These are phyloP conservation scores for Sinelater perroti DNA, from an alignment of 2,888 invertebrate species.

Conservation along the genomic window DNA sequence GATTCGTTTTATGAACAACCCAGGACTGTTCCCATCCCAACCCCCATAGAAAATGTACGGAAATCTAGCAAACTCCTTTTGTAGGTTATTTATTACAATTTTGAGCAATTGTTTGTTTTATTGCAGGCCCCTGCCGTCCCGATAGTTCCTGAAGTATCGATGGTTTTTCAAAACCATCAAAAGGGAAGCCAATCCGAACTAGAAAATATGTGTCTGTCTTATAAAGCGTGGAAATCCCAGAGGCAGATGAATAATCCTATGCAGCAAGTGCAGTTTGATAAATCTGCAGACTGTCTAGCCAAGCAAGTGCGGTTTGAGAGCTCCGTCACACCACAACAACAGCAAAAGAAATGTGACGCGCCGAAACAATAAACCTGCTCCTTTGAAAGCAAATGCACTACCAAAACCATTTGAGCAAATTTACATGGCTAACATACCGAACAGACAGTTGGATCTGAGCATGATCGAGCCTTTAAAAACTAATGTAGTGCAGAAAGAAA, in stretches of 20 bases:
- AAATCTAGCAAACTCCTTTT: not conserved
- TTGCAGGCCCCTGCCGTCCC: conserved; percentile 41
- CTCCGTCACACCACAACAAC: conserved; percentile 31
- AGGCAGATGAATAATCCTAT: conserved; percentile 41
- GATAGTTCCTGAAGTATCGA: conserved; percentile 57
- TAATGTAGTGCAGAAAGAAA: not conserved
- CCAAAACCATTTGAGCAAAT: conserved; percentile 54
- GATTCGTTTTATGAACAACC: conserved; percentile 58
- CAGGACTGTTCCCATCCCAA: conserved; percentile 51
- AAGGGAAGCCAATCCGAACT: conserved; percentile 3
- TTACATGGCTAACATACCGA: conserved; percentile 59
- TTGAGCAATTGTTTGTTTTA: not conserved
- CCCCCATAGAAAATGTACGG: conserved; percentile 47
- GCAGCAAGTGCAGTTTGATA: conserved; percentile 1
- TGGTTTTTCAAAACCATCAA: conserved; percentile 45
- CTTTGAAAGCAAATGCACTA: conserved; percentile 10
- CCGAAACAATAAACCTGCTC: not conserved
- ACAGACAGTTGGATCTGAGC: conserved; percentile 57
- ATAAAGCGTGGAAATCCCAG: conserved; percentile 49
- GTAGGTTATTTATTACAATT: conserved; percentile 5
- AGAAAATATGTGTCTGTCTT: conserved; percentile 27
- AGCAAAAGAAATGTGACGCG: not conserved
- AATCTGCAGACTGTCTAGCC: conserved; percentile 40
- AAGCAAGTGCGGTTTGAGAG: conserved; percentile 58
- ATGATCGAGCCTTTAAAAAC: conserved; percentile 49